Conservation (phyloP, 2,888 invertebrate species). For the Spialia ferax region DNA sequence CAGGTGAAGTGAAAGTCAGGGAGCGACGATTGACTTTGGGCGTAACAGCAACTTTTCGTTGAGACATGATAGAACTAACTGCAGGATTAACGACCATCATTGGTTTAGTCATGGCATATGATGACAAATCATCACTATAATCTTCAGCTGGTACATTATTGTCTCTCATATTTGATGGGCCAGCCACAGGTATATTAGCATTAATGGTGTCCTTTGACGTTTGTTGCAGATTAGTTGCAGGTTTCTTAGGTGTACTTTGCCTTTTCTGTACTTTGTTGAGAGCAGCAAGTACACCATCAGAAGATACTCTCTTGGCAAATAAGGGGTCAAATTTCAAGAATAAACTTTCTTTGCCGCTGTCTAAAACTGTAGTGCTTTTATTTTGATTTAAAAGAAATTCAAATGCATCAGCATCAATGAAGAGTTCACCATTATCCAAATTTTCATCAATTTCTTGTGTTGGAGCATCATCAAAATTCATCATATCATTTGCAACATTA, state of each 20-base stretch:
- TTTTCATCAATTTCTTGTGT: constrained; percentile 58
- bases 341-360: constrained; percentile 80
- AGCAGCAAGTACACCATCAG: constrained; percentile 67
- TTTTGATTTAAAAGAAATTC: constrained; percentile 79
- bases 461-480: constrained; percentile 64
- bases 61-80: constrained; percentile 66
- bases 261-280: constrained; percentile 63
- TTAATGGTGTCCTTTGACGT: constrained; percentile 47
- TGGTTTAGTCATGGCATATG: constrained; percentile 70
- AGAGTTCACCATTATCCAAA: constrained; percentile 67
- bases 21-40: constrained; percentile 73
- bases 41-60: constrained; percentile 67
- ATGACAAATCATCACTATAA: constrained; percentile 58
- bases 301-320: constrained; percentile 73
- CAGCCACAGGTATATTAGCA: constrained; percentile 48
- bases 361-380: constrained; percentile 65
- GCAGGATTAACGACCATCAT: constrained; percentile 81
- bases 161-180: constrained; percentile 58
- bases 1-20: constrained; percentile 78
- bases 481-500: constrained; percentile 59
- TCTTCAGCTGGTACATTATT: constrained; percentile 54
- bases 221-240: constrained; percentile 41
- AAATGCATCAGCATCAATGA: constrained; percentile 80
- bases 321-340: constrained; percentile 81
- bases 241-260: constrained; percentile 70